Conservation (phyloP, 2,888 invertebrate genomes). For the Aphodius granarius region DNA sequence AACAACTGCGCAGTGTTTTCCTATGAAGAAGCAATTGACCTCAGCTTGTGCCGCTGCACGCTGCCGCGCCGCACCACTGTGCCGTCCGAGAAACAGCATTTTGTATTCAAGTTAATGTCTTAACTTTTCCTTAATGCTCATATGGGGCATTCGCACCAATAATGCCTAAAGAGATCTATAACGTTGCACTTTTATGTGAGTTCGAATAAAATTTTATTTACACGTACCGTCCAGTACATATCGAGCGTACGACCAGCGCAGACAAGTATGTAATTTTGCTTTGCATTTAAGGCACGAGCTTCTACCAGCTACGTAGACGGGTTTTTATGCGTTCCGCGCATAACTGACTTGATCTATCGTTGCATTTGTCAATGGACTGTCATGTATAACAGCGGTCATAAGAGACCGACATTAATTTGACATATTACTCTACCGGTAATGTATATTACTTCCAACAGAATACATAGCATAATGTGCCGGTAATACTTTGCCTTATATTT, state of each 20-base stretch:
- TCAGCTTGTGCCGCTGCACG: not conserved
- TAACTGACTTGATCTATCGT: conserved; percentile 36
- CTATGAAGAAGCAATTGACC: not conserved
- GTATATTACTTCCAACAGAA: conserved; percentile 1
- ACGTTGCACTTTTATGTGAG: conserved; percentile 8
- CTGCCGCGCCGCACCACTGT: too few species aligned
- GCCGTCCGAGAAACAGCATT: not conserved
- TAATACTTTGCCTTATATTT: not conserved
- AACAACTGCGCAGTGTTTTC: not conserved
- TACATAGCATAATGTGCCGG: not conserved
- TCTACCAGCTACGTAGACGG: conserved; percentile 35
- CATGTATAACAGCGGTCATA: conserved; percentile 42
- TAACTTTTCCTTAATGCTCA: not conserved
- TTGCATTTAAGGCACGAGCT: conserved; percentile 42
- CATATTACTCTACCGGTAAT: conserved; percentile 16
- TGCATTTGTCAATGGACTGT: conserved; percentile 41
- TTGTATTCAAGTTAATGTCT: not conserved
- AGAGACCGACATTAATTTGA: conserved; percentile 21
- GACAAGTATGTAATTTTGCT: conserved; percentile 22
- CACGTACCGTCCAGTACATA: conserved; percentile 5
- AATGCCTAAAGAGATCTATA: conserved; percentile 10
- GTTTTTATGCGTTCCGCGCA: conserved; percentile 33
- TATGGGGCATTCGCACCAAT: not conserved
- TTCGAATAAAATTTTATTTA: conserved; percentile 19
- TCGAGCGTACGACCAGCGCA: not conserved